Percentiles rank a stretch among this genome's conserved stretches.
Conservation (phyloP, 2,888 invertebrate genomes). For the Caenorhabditis sinica region DNA sequence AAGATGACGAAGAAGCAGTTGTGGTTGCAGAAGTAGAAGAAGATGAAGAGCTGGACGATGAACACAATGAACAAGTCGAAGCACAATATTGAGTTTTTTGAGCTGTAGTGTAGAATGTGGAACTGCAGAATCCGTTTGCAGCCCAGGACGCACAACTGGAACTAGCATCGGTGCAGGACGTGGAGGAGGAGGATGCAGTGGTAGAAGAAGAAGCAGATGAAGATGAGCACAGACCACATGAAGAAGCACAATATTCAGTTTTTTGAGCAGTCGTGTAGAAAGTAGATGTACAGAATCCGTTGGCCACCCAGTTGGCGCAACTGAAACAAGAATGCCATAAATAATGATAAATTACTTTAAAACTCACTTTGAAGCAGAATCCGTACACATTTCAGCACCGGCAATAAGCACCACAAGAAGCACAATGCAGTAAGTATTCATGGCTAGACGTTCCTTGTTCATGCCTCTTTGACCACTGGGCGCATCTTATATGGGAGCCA, state of each 20-base stretch:
- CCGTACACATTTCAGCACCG: constrained; percentile 34
- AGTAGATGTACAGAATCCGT: constrained; percentile 39
- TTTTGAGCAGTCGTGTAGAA: constrained; percentile 45
- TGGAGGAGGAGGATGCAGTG: not conserved
- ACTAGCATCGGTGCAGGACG: constrained; percentile 15
- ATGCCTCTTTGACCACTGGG: constrained; percentile 26
- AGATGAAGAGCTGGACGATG: too few species aligned
- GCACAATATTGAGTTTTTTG: constrained; percentile 47
- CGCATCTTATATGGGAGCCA: constrained; percentile 7
- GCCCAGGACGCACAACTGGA: constrained; percentile 35
- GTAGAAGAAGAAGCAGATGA: constrained; percentile 24
- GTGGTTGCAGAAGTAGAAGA: constrained; percentile 19
- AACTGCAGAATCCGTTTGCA: constrained; percentile 42
- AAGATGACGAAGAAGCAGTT: not conserved
- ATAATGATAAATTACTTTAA: too few species aligned
- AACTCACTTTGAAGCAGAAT: constrained; percentile 39
- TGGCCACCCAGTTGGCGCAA: constrained; percentile 48
- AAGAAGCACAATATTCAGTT: constrained; percentile 19
- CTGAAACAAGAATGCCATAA: too few species aligned
- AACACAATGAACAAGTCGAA: constrained; percentile 35
- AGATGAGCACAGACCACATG: too few species aligned
- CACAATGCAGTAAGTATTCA: constrained; percentile 20
- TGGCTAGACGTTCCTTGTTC: constrained; percentile 4
- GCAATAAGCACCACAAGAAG: not conserved
- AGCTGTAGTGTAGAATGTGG: constrained; percentile 50